phyloP scores from a whole-genome alignment of 2,797 vertebrate genomes.

The Syngnathus acus region DNA sequence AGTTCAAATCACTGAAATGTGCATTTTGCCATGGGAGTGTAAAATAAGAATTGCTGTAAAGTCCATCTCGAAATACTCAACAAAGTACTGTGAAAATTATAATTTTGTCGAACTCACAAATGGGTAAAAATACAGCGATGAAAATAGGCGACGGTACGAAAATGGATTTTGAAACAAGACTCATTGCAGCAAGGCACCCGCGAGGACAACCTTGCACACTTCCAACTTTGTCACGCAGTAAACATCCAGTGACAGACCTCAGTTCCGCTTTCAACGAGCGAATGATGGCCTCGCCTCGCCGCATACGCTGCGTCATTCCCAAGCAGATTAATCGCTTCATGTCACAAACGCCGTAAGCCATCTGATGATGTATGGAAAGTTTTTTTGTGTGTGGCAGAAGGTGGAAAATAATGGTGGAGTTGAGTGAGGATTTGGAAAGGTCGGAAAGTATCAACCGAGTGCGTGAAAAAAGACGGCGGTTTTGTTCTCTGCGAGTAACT shows the following conservation, averaged over 20 bases:
- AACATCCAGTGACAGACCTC: constrained; percentile 29
- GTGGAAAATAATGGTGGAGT: constrained; percentile 24
- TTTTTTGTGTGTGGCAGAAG: constrained; percentile 20
- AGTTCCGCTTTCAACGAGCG: not conserved
- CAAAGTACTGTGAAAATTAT: not conserved
- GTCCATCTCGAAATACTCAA: not conserved
- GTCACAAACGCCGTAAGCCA: constrained; percentile 21
- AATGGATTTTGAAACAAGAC: not conserved
- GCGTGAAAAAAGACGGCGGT: not conserved
- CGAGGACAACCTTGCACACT: not conserved
- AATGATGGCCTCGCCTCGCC: not conserved
- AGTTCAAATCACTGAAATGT: no score
- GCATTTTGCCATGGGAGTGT: not conserved
- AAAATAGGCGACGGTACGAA: not conserved
- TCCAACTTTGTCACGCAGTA: constrained; percentile 7
- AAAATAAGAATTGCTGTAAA: not conserved
- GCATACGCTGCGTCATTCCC: not conserved
- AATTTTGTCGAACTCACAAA: not conserved
- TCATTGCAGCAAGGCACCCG: not conserved
- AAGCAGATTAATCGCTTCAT: constrained; percentile 29
- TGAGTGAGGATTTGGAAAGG: constrained; percentile 17
- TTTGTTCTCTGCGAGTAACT: not conserved
- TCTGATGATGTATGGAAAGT: constrained; percentile 30
- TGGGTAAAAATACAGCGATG: not conserved
- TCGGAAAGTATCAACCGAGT: constrained; percentile 9